Evolutionary conservation across 2,797 vertebrate genomes (phyloP).

Genomic region (Petrocephalus sullivani): DNA sequence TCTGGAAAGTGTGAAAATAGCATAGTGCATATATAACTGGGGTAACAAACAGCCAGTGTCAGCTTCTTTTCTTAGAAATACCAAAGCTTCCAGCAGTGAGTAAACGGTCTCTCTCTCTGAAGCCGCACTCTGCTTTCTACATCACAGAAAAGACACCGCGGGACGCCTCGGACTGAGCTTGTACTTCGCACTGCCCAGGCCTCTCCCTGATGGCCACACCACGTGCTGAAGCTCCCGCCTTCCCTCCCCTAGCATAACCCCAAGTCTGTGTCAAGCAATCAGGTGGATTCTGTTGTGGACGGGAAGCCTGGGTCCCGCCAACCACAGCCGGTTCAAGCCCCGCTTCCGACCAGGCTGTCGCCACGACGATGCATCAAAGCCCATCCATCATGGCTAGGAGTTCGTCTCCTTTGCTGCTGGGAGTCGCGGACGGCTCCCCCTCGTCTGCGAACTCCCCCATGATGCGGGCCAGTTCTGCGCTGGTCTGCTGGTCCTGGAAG

Average conservation of each 20-base stretch:
- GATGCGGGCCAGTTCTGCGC: conserved; percentile 79
- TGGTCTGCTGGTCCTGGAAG: conserved; percentile 76
- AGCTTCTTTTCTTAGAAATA: neutral
- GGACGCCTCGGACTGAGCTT: neutral
- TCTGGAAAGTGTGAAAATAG: neutral
- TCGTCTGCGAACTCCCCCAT: conserved; percentile 79
- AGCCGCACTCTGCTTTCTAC: neutral
- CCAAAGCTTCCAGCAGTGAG: neutral
- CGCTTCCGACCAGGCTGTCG: conserved; percentile 22
- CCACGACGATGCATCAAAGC: conserved; percentile 57
- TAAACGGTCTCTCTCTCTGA: conserved; percentile 5
- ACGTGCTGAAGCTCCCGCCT: neutral
- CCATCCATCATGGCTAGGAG: conserved; percentile 93
- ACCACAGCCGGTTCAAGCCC: conserved; percentile 20
- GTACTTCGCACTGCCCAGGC: neutral
- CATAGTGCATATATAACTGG: neutral
- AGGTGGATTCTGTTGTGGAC: conserved; percentile 22
- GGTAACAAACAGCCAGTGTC: neutral
- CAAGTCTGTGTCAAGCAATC: conserved; percentile 11
- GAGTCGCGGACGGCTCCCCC: conserved; percentile 51
- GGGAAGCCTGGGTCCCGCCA: conserved; percentile 21
- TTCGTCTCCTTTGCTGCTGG: conserved; percentile 83
- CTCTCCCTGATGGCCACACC: neutral
- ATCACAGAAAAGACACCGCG: neutral
- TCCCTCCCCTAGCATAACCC: neutral